Conservation (phyloP, 1,140 invertebrate species). For the Oedothorax gibbosus region DNA sequence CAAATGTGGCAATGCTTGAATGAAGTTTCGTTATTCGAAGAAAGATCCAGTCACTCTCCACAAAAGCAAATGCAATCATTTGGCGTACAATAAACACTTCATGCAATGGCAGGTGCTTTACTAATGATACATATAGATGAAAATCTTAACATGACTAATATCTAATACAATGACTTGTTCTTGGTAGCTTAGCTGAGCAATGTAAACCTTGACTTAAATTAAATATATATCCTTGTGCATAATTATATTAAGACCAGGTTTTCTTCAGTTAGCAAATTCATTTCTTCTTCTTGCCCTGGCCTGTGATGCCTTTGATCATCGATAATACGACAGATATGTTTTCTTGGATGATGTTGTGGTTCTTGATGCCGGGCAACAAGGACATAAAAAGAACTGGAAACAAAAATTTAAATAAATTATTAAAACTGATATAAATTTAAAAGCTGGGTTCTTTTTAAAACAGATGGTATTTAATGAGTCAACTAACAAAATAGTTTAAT, state of each 20-base stretch:
- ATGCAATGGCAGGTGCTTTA: constrained; percentile 20
- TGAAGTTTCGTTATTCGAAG: too few species aligned
- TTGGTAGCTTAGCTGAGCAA: constrained; percentile 20
- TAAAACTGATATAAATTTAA: constrained; percentile 1
- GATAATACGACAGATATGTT: neutral
- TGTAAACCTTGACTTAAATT: constrained; percentile 19
- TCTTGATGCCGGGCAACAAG: constrained; percentile 41
- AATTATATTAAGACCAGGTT: neutral
- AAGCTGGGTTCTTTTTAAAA: neutral
- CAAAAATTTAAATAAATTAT: neutral
- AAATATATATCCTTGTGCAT: constrained; percentile 40
- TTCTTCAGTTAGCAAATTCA: neutral
- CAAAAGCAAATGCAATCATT: constrained; percentile 37
- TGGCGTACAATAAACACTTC: constrained; percentile 13
- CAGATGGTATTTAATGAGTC: neutral
- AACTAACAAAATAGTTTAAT: too few species aligned
- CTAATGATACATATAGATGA: constrained; percentile 46
- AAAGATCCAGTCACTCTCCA: neutral
- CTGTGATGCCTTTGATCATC: constrained; percentile 13
- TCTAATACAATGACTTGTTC: constrained; percentile 43
- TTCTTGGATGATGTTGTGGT: constrained; percentile 19
- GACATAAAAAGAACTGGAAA: constrained; percentile 30
- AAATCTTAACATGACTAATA: constrained; percentile 35
- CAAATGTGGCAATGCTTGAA: too few species aligned
- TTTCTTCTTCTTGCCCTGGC: constrained; percentile 43